Evolutionary conservation across 2,797 vertebrate genomes (phyloP).

Genomic region (Lates japonicus): DNA sequence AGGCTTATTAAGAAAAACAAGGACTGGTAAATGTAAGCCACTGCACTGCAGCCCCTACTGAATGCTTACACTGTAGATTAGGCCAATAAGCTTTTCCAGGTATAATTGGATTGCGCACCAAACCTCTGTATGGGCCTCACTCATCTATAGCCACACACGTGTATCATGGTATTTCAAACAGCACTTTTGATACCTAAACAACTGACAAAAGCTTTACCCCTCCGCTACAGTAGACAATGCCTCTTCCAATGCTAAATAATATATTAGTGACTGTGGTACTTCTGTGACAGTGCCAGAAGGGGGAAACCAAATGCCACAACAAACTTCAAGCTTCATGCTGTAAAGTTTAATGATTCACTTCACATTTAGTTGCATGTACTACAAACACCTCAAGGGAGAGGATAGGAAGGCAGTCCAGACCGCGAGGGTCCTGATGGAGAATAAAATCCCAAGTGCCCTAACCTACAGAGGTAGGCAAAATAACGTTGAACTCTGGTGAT

Average conservation of each 20-base stretch:
- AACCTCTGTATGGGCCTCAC: constrained; percentile 44
- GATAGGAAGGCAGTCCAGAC: constrained; percentile 10
- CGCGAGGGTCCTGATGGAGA: constrained; percentile 12
- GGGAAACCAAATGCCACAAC: constrained; percentile 67
- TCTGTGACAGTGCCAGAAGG: constrained; percentile 67
- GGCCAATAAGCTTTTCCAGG: constrained; percentile 66
- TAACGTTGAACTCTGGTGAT: background rate
- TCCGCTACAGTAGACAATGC: background rate
- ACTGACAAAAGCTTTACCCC: background rate
- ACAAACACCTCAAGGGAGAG: constrained; percentile 15
- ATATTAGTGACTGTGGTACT: constrained; percentile 31
- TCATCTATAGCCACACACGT: constrained; percentile 14
- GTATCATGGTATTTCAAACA: background rate
- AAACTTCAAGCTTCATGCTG: constrained; percentile 10
- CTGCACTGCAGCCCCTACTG: constrained; percentile 28
- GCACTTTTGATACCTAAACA: background rate
- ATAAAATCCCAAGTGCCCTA: constrained; percentile 4
- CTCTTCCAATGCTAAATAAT: background rate
- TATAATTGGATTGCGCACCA: constrained; percentile 76
- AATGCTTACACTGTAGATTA: constrained; percentile 39
- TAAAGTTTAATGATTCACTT: constrained; percentile 47
- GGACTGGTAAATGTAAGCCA: constrained; percentile 34
- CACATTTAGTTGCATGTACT: constrained; percentile 9
- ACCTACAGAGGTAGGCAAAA: constrained; percentile 1
- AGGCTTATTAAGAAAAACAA: constrained; percentile 64